phyloP scores from a whole-genome alignment of 2,797 vertebrate genomes.

The Remorina albescens region DNA sequence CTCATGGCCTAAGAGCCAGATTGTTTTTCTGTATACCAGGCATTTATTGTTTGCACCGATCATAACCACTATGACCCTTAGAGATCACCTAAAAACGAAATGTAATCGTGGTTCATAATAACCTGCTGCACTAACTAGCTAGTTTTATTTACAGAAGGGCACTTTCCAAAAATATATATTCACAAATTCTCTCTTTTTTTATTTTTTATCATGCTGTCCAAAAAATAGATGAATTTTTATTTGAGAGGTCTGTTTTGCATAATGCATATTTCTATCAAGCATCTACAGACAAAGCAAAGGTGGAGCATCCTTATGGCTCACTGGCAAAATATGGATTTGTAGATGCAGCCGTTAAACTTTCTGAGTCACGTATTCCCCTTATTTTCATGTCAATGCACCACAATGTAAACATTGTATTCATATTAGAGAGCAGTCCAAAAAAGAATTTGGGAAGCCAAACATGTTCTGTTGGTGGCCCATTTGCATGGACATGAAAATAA shows the following conservation, averaged over 20 bases:
- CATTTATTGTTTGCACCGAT: too few relatives aligned
- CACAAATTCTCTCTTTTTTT: neutral
- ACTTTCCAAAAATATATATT: neutral
- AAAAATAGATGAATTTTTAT: neutral
- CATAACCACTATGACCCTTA: too few relatives aligned
- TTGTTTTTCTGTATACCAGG: too few relatives aligned
- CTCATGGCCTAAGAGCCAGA: too few relatives aligned
- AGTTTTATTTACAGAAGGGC: too few relatives aligned
- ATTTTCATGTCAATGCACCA: conserved; percentile 34
- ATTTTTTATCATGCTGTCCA: neutral
- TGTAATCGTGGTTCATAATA: too few relatives aligned
- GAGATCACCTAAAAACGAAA: too few relatives aligned
- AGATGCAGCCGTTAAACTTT: conserved; percentile 7
- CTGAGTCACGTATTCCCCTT: conserved; percentile 1
- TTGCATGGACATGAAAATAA: conserved; percentile 49
- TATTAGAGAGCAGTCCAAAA: conserved; percentile 17
- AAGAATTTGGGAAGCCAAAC: conserved; percentile 23
- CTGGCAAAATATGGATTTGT: conserved; percentile 28
- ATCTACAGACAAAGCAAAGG: conserved; percentile 15
- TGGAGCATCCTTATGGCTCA: conserved; percentile 31
- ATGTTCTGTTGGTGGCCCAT: conserved; percentile 33
- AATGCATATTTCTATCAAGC: conserved; percentile 16
- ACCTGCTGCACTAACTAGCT: too few relatives aligned
- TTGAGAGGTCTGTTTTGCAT: neutral
- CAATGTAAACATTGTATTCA: conserved; percentile 25